Evolutionary conservation across 2,888 invertebrate species (phyloP), one percentile per base, ranked within the genome.

Genomic region (Tiliacea aurago): DNA sequence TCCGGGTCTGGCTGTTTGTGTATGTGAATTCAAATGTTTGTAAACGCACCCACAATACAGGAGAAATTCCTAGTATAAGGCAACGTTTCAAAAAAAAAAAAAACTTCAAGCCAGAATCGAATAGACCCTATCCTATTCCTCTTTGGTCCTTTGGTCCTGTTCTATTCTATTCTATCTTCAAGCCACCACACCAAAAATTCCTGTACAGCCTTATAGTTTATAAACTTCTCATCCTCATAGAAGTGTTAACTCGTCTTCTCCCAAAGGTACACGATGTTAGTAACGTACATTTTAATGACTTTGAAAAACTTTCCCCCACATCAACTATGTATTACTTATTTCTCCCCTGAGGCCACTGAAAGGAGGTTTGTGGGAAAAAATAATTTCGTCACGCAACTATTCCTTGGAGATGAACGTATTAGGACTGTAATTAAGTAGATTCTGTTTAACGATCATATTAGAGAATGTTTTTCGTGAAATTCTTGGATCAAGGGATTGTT

Each of bases 231-330:
- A 10, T 28, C 28, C n/a, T 47, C 55, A 61, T 37, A 49, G 51
- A 70, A 65, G 70, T 66, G 69, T 73, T 72, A 81, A 73, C 77
- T 58, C 28, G 11, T 28, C 33, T 20, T 2, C 28, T 74, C 68
- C 78, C 84, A 43, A 37, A 23, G 68, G 76, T 5, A 37, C 7
- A 28, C 41, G n/a, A 4, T 23, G 45, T 18, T 51, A 15, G 10
- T 15, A 56, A 37, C 23, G 18, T n/a, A 68, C n/a, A 74, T 68
- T 71, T 66, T 78, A 84, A 78, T 81, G 62, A 77, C 64, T 75
- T 59, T 58, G 67, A 70, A 75, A 80, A 83, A 84, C 67, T 75
- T 84, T 78, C 55, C 18, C 11, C 11, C 41, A 47, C 59, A 77
- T 72, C 64, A 81, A 74, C 59, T 76, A 71, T 73, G 84, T 74